Evolutionary conservation across 2,888 invertebrate species (phyloP), one percentile per base, ranked within the genome.

Genomic region (Tholera decimalis): DNA sequence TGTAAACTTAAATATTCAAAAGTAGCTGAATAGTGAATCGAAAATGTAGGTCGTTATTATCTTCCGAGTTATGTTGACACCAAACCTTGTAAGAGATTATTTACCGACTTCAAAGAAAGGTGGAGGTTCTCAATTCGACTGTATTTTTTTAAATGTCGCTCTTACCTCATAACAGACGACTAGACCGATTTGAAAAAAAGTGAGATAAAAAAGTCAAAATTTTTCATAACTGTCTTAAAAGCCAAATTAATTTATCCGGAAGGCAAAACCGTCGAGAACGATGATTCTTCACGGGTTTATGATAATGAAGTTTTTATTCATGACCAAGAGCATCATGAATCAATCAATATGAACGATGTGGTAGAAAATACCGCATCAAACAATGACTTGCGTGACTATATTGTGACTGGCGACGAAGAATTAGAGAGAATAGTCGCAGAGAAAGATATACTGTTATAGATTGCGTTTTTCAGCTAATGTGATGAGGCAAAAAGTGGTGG

Each of bases 301-400:
- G 15, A 9, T 26, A 41, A 18, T 13, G 0, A 18, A 0, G 1
- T 33, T 13, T 18, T 37, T 18, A 30, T 11, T 1, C 4, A 54
- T 3, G 18, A 22, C 37, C 11, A 49, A 66, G 13, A 28, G 50
- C 26, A 49, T 22, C 8, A 9, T 0, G 5, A 47, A 60, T 33
- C 35, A 30, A 56, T 71, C 11, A 56, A 33, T 26, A 56, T 28
- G 13, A 24, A 35, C 18, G 28, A 15, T 26, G 18, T 15, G 33
- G 24, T 73, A 49, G 50, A 55, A 73, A 65, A 57, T 22, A 43
- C 20, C 0, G 5, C 7, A 33, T 0, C 1, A 6, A 22, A 30
- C 57, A 11, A 50, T 18, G 33, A 22, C 13, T 78, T 22, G 73
- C 73, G 73, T 73, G 73, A 73, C 50, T 47, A 43, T 50, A 54